Base-by-base conservation (phyloP, 2,888 invertebrate species). In the Ypsolopha scabrella region DNA sequence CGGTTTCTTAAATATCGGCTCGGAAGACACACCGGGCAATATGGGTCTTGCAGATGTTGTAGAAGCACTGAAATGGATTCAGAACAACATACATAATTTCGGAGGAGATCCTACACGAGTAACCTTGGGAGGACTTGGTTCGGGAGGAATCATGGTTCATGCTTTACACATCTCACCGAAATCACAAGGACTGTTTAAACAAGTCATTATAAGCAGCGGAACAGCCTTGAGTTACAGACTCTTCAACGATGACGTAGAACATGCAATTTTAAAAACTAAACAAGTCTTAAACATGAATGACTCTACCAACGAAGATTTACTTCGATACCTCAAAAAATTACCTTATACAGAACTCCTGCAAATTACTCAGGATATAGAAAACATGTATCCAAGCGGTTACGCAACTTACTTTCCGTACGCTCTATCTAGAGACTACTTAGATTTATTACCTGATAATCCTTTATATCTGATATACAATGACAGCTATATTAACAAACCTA, bases 131-230 rank as follows among this genome's bases (percentile, higher is more conserved):
- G 65, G 65, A n/a, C 52, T 60, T 46, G 63, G 64, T 11, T 61
- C 65, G 10, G 65, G 65, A 3, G 60, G 58, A 35, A 58, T 60
- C 4, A 62, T 61, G 51, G 61, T 60, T n/a, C 60, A 65, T 48
- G 57, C 55, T 38, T 58, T 62, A 39, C 57, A 57, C 36, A 44
- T 65, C 33, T 61, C 64, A 8, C 61, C 60, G 6, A 53, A 57
- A 52, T 53, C 62, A 6, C 52, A 53, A 53, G 61, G 61, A 55
- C 50, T 46, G 43, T 53, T 50, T 38, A 39, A 45, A 7, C 14
- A 50, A 41, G 48, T 43, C n/a, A 57, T 54, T 35, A 38, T 53
- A 10, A 47, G 49, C 8, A 53, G 53, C 44, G 53, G 56, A 2
- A 51, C 54, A 24, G 45, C 50, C 7, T 14, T 55, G 39, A 49